A percentile compares a stretch with the other conserved stretches of the same genome.
Evolutionary conservation across 2,888 invertebrate species (phyloP).

Genomic region (Xestia xanthographa): DNA sequence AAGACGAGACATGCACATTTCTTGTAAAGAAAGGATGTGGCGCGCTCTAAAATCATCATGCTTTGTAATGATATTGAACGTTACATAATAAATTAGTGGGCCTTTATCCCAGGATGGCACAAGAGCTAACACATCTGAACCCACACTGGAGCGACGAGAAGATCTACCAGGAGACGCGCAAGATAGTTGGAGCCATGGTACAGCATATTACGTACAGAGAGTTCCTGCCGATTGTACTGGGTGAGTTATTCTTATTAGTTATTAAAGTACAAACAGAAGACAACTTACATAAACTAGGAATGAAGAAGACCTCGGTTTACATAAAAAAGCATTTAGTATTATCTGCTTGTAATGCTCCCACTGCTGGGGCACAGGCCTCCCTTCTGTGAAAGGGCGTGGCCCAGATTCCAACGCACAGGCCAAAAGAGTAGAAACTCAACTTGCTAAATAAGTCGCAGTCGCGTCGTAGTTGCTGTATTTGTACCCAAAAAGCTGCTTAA

Average conservation of each 20-base stretch:
- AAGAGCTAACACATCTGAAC: constrained; percentile 93
- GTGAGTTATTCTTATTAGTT: constrained; percentile 78
- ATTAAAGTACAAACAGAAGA: not conserved
- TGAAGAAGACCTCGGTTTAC: not conserved
- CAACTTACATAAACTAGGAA: not conserved
- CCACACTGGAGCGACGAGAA: constrained; percentile 97
- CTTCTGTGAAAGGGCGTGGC: not conserved
- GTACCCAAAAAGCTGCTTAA: constrained; percentile 22
- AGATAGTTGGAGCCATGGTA: constrained; percentile 94
- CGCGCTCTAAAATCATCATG: not conserved
- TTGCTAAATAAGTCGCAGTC: no score
- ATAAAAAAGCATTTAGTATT: not conserved
- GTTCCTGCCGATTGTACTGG: constrained; percentile 95
- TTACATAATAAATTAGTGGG: no score
- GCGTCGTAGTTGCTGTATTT: no score
- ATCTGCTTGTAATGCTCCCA: not conserved
- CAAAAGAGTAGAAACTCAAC: not conserved
- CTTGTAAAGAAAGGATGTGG: not conserved
- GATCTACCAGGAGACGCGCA: constrained; percentile 95
- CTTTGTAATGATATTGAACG: not conserved
- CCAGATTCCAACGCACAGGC: not conserved
- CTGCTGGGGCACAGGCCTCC: not conserved
- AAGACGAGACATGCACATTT: not conserved
- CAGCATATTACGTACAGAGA: constrained; percentile 96
- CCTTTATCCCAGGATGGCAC: constrained; percentile 90